Evolutionary conservation across 2,888 invertebrate species (phyloP).

Genomic region (Thysanoteuthis rhombus): DNA sequence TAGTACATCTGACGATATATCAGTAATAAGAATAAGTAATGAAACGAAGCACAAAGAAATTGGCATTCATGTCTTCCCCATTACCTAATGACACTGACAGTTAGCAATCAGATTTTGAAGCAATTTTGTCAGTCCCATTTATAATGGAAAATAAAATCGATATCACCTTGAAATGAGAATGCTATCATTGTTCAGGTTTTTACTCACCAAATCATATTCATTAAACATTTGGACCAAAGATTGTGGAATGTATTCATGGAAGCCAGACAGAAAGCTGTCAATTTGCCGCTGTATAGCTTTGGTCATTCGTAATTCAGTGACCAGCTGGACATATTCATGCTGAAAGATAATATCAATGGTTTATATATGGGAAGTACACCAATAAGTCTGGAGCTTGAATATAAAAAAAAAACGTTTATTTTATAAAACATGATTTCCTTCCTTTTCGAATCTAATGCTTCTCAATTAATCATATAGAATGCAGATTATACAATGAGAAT

Average conservation of each 20-base stretch:
- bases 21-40: too few relatives aligned
- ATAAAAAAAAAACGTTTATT: too few relatives aligned
- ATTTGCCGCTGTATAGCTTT: constrained; percentile 64
- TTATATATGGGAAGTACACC: too few relatives aligned
- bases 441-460: too few relatives aligned
- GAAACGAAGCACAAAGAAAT: not conserved
- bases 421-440: too few relatives aligned
- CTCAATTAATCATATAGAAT: too few relatives aligned
- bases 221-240: constrained; percentile 64
- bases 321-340: constrained; percentile 64
- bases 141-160: not conserved
- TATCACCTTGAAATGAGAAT: not conserved
- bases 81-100: not conserved
- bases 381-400: not conserved
- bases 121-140: not conserved
- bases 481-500: too few relatives aligned
- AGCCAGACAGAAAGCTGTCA: constrained; percentile 63
- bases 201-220: constrained; percentile 61
- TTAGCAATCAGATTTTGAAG: not conserved
- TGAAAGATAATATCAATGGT: constrained; percentile 41
- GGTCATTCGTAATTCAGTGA: constrained; percentile 64
- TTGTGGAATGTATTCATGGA: constrained; percentile 62
- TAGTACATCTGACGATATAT: too few relatives aligned
- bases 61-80: not conserved
- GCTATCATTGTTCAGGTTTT: not conserved